phyloP scores from a whole-genome alignment of 2,797 vertebrate genomes.

The Loriculus beryllinus region DNA sequence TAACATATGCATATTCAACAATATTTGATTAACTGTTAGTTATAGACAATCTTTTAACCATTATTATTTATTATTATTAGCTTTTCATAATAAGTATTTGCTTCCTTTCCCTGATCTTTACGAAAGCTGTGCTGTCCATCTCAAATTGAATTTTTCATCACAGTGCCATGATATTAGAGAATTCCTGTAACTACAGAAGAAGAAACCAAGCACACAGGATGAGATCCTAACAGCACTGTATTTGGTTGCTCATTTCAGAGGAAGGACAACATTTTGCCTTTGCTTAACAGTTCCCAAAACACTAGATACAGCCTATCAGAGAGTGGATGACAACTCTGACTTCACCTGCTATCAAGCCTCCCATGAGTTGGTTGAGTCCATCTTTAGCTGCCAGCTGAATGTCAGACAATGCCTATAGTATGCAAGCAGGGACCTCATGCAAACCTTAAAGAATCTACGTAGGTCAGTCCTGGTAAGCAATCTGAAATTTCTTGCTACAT shows the following conservation, averaged over 20 bases:
- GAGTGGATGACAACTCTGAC: not conserved
- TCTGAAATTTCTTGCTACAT: not conserved
- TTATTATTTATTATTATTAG: not conserved
- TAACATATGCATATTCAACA: not conserved
- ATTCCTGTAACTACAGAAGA: slow-evolving; percentile 14
- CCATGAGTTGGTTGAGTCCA: not conserved
- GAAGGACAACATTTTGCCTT: not conserved
- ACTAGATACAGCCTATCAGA: not conserved
- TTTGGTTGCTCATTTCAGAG: not conserved
- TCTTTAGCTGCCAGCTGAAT: not conserved
- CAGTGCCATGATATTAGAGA: not conserved
- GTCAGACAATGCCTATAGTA: not conserved
- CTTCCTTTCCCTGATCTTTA: not conserved
- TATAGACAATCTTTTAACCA: not conserved
- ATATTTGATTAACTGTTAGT: not conserved
- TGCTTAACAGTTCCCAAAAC: not conserved
- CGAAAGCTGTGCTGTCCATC: not conserved
- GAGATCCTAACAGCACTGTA: not conserved
- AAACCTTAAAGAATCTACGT: not conserved
- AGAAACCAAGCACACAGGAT: not conserved
- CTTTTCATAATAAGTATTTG: not conserved
- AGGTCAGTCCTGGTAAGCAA: not conserved
- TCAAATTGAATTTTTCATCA: slow-evolving; percentile 18
- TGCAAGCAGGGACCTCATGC: not conserved
- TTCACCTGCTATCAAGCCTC: not conserved